phyloP scores from a whole-genome alignment of 2,113 vertebrate species.

The Tylochromis polylepis region DNA sequence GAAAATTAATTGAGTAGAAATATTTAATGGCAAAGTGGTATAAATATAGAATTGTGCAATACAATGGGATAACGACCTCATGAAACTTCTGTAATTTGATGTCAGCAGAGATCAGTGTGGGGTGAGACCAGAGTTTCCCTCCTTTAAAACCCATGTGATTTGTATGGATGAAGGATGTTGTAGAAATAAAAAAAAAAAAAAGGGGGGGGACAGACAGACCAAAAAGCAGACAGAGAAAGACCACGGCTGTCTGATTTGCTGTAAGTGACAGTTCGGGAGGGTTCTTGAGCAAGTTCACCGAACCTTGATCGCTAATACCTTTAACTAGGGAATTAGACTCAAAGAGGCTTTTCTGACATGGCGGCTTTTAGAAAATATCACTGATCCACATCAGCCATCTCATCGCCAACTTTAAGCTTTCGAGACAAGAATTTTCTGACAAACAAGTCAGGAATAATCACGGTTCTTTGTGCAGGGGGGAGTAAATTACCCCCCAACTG shows the following conservation, averaged over 20 bases:
- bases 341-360: conserved; percentile 61
- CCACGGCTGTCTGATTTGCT: conserved; percentile 34
- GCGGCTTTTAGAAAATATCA: conserved; percentile 36
- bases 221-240: conserved; percentile 2
- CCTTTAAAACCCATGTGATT: conserved; percentile 13
- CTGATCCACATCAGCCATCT: conserved; percentile 55
- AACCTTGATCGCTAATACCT: conserved; percentile 58
- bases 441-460: conserved; percentile 38
- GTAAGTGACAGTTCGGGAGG: conserved; percentile 44
- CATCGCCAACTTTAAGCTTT: conserved; percentile 25
- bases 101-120: conserved; percentile 12
- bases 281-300: conserved; percentile 47
- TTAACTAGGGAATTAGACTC: conserved; percentile 60
- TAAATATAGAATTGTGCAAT: conserved; percentile 67
- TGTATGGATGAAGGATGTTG: conserved; percentile 9
- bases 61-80: conserved; percentile 40
- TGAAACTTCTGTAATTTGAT: conserved; percentile 44
- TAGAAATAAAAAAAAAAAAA: background rate
- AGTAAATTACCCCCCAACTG: conserved; percentile 25
- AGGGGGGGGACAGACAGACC: background rate
- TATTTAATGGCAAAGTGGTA: conserved; percentile 70
- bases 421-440: conserved; percentile 14
- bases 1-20: conserved; percentile 71
- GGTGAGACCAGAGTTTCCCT: background rate
- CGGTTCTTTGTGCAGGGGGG: background rate